Base-by-base conservation (phyloP, 2,888 invertebrate genomes). In the Monopis laevigella region DNA sequence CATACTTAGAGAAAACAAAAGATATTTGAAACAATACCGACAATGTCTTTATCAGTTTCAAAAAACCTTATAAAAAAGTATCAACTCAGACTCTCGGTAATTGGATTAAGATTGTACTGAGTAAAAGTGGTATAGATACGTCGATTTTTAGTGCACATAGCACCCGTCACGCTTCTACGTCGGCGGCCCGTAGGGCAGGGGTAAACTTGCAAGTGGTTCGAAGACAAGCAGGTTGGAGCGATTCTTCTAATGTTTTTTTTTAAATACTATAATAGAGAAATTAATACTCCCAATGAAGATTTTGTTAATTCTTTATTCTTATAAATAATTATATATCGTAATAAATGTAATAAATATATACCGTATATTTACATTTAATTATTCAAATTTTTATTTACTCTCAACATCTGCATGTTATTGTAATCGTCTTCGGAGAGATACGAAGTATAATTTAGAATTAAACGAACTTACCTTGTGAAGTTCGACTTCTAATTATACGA, bases 181-280 rank as follows among this genome's bases (percentile, higher is more conserved):
- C 36, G 4, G 36, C 36, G 19, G 36, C 36, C 3, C 10, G n/a
- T 7, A 16, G 36, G 10, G 4, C 19, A 14, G 39, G 39, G 2
- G 39, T 39, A 6, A 39, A 16, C 11, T 4, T 39, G 7, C 13
- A 39, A 6, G 26, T 16, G 13, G 14, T 39, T 24, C 7, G 14
- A 12, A 26, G 16, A 7, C 8, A 13, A 2, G 39, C 39, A 10
- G 39, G 39, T 13, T 39, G 39, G 39, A 27, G 13, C 12, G 26
- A 26, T 8, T 17, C 24, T 14, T 39, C 39, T 10, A 24, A 39
- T 12, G 26, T n/a, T 26, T 4, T 39, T 39, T 26, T 8, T 39
- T 8, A 26, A 39, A 26, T 39, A 26, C 26, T 39, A 39, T 12
- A 39, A 39, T 10, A 24, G n/a, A 24, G 26, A 39, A 24, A 10